Base-by-base conservation (phyloP, 2,797 vertebrate genomes). In the Hypotaenidia philippensis region DNA sequence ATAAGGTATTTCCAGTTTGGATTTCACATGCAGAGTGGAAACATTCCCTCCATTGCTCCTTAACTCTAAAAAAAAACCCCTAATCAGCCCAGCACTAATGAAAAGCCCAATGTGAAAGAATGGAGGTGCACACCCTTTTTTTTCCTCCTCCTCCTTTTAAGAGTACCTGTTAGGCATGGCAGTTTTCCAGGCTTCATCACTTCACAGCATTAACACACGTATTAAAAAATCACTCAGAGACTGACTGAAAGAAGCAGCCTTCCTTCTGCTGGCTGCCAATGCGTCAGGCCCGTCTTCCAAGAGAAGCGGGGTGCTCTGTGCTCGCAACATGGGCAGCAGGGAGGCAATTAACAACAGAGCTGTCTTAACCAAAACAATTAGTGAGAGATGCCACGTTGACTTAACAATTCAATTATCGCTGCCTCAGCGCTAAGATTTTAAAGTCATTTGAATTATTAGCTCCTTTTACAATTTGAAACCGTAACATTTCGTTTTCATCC, bases 381-480 rank as follows among this genome's bases (percentile, higher is more conserved):
- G 76, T 5, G 27, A 93, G 79, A 80, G 61, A 87, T 0, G 7
- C 44, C 3, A 29, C 77, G 57, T 50, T 0, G 2, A 83, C 83
- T 86, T 85, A 94, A 92, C 86, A 76, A 95, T 80, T 91, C 83
- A 91, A 94, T 94, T 80, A 83, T 76, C 32, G 74, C 31, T 34
- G 34, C 16, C 47, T 44, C 78, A 66, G 75, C 3, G 49, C 40
- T 85, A 68, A 50, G 69, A 87, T 90, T 96, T 94, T 81, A 49
- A 87, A 83, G 50, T 55, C 10, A 78, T 66, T 90, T 4, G 2
- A 82, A 74, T 88, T 56, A 91, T 93, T 77, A 94, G 83, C 76
- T 77, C 86, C 75, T 94, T 91, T 71, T 66, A 56, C n/a, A 74
- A 50, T 87, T 90, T 74, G 78, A 96, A 94, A 82, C 44, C 72